Base-by-base conservation (phyloP, 2,113 vertebrate genomes). In the Sarotherodon lohbergeri region DNA sequence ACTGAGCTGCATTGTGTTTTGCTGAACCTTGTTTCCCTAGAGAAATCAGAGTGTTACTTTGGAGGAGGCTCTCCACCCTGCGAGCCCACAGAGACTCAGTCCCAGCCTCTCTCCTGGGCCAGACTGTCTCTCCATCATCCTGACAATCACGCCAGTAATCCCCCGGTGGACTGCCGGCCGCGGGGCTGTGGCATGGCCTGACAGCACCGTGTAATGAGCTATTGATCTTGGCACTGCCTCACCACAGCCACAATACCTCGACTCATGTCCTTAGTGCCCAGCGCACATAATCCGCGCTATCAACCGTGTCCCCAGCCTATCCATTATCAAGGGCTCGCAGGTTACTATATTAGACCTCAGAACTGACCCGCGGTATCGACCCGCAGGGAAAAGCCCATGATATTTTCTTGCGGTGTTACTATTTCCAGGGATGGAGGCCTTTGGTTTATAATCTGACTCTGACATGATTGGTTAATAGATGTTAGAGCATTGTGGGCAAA, bases 141-240 rank as follows among this genome's bases (percentile, higher is more conserved):
- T 89, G 83, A 94, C 91, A 95, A 94, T 94, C 92, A 87, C 85
- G 82, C 82, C 76, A 76, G 87, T 95, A 93, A 94, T 94, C 90
- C 92, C 93, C 83, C 16, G 24, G 87, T 83, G 91, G 87, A 91
- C 88, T 55, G 52, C 83, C 83, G 82, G 91, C 82, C 59, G 87
- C 32, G 32, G 91, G 89, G 94, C 78, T 6, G 3, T 4, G 29
- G 83, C 81, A 86, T 29, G 85, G 81, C 88, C 93, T 71, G 84
- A 95, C 93, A 93, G 88, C 81, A 55, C 84, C 27, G 27, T 90
- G 92, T 96, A 96, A 96, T 95, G 94, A 96, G 94, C 94, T 96
- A 97, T 96, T 95, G 96, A 96, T 96, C 91, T 92, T 85, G 54
- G 80, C 88, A 92, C 85, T 90, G 93, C 89, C 88, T 94, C 86